Evolutionary conservation across 2,113 vertebrate genomes (phyloP).

Genomic region (Clinocottus analis): DNA sequence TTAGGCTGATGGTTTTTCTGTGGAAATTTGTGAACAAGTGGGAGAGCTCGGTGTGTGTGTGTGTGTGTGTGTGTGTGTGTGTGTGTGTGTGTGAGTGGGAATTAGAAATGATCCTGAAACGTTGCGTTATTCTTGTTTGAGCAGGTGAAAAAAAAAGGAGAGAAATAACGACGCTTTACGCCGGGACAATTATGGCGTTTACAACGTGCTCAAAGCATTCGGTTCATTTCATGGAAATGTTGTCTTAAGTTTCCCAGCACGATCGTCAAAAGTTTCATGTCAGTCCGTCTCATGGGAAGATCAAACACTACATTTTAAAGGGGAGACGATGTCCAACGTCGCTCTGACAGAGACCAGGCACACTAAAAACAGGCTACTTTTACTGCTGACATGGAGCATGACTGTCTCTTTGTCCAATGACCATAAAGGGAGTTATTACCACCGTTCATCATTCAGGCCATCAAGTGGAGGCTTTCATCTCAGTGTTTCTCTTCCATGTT

Average conservation of each 20-base stretch:
- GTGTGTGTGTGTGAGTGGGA: too few relatives aligned
- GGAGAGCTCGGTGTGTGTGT: conserved; percentile 22
- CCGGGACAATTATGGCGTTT: conserved; percentile 6
- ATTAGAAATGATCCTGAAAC: conserved; percentile 49
- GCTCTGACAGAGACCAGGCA: conserved; percentile 1
- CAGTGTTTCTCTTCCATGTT: conserved; percentile 34
- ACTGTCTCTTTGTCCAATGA: conserved; percentile 42
- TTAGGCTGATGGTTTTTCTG: conserved; percentile 57
- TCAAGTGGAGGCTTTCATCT: conserved; percentile 55
- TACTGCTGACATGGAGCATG: conserved; percentile 3
- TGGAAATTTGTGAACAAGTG: conserved; percentile 51
- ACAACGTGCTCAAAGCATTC: conserved; percentile 30
- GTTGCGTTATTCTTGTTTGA: conserved; percentile 24
- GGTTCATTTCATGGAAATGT: conserved; percentile 46
- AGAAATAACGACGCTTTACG: conserved; percentile 1
- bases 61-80: too few relatives aligned
- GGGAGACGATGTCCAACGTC: conserved; percentile 28
- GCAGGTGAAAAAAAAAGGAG: neutral
- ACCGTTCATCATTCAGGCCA: conserved; percentile 55
- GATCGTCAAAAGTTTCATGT: conserved; percentile 38
- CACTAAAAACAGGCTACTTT: neutral
- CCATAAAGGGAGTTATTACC: conserved; percentile 57
- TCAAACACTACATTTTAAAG: conserved; percentile 19
- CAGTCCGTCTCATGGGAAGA: conserved; percentile 5
- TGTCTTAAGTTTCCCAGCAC: conserved; percentile 35